Evolutionary conservation across 2,888 invertebrate species (phyloP), one percentile per base, ranked within the genome.

Genomic region (Campoletis raptor): DNA sequence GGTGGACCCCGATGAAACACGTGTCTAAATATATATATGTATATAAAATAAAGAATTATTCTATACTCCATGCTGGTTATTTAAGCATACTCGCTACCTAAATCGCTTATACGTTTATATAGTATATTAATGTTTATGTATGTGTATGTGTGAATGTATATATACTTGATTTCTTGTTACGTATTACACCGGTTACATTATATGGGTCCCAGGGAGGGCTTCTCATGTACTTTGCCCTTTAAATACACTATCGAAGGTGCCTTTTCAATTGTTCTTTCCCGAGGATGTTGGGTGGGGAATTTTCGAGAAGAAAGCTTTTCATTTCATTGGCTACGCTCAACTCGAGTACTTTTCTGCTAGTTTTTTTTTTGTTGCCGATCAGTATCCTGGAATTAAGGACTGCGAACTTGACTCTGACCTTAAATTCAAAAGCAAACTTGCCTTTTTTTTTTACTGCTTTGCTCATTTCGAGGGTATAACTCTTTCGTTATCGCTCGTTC

Each of bases 201-300:
- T 79, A 81, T 48, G 57, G 79, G 6, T 57, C 37, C 15, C 48
- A 45, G 42, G 69, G 69, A 45, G 61, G 37, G 4, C 30, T 42
- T 48, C 40, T 66, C 76, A 36, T 57, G 70, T 70, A 88, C 90
- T 89, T 85, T 30, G 67, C 64, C 76, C 61, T 87, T 90, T 90
- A 91, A 91, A 91, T 89, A 91, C 90, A 91, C 89, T 89, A 85
- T 90, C 89, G 89, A 90, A 87, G 69, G 81, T 81, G 83, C 81
- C 69, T 86, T 83, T 52, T 73, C 42, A 74, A 83, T 80, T 70
- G 83, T 78, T 54, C 64, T 5, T 40, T 40, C 57, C 45, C 18
- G 48, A 77, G 81, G n/a, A 64, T 52, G 30, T 66, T 52, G 42
- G 73, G 72, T 42, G 66, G 70, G 30, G 45, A 1, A 40, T 45